phyloP scores from a whole-genome alignment of 1,140 invertebrate species.

The Aphaenogaster floridana region DNA sequence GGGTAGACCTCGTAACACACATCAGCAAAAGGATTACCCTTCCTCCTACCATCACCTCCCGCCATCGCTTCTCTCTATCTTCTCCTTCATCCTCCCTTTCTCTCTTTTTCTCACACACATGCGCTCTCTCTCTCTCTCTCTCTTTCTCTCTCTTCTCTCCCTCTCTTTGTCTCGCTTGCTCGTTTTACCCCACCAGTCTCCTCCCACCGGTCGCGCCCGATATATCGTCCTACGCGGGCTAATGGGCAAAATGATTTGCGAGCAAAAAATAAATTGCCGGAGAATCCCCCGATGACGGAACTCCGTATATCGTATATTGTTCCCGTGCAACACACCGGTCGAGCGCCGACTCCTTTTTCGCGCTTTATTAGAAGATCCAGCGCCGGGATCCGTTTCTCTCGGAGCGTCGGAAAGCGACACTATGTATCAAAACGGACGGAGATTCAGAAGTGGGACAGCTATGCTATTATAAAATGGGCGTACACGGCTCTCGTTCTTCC shows the following conservation, averaged over 20 bases:
- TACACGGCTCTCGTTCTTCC: not conserved
- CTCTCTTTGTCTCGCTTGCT: constrained; percentile 28
- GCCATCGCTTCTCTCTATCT: constrained; percentile 54
- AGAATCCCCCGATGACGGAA: constrained; percentile 76
- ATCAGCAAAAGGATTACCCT: constrained; percentile 83
- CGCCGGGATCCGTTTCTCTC: constrained; percentile 15
- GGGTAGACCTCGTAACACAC: constrained; percentile 84
- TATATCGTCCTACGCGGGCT: constrained; percentile 77
- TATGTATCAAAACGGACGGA: constrained; percentile 23
- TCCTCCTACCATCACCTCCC: constrained; percentile 67
- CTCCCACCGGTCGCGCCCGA: constrained; percentile 63
- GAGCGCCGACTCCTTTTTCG: constrained; percentile 35
- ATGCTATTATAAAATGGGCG: constrained; percentile 48
- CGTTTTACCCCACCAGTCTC: constrained; percentile 67
- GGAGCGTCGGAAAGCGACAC: constrained; percentile 29
- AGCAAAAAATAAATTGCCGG: constrained; percentile 81
- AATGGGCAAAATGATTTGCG: constrained; percentile 85
- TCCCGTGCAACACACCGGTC: not conserved
- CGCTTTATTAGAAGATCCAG: constrained; percentile 40
- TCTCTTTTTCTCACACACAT: not conserved
- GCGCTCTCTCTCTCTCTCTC: not conserved
- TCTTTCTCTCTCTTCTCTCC: not conserved
- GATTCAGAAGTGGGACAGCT: constrained; percentile 20
- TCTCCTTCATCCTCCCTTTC: not conserved
- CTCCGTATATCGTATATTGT: constrained; percentile 57